These are phyloP conservation scores for Ectropis grisescens DNA, from an alignment of 1,140 invertebrate genomes.

Conservation along the genomic window DNA sequence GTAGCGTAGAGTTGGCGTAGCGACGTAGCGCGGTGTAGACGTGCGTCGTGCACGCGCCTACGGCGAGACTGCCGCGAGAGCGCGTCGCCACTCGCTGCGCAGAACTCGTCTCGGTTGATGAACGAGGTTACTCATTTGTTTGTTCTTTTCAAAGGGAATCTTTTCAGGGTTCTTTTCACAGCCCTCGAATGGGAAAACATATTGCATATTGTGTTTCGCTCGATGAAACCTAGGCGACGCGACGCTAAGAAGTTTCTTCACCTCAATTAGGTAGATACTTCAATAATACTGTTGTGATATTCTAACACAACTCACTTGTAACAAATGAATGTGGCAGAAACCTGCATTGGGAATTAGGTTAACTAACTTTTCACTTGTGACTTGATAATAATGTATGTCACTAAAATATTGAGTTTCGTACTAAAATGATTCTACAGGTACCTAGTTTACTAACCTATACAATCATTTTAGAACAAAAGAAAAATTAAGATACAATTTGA, in stretches of 20 bases:
- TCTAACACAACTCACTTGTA: too few species aligned
- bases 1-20: background rate
- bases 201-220: constrained; percentile 4
- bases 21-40: background rate
- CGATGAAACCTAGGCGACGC: constrained; percentile 2
- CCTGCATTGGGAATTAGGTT: too few species aligned
- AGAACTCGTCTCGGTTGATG: constrained; percentile 10
- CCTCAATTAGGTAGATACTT: too few species aligned
- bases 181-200: constrained; percentile 4
- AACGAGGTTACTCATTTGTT: constrained; percentile 17
- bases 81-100: constrained; percentile 8
- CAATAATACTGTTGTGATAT: too few species aligned
- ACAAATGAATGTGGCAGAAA: too few species aligned
- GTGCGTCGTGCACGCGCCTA: constrained; percentile 1
- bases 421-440: too few species aligned
- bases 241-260: constrained; percentile 1
- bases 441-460: too few species aligned
- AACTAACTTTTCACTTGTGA: too few species aligned
- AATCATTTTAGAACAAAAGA: too few species aligned
- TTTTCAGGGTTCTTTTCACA: constrained; percentile 7
- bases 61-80: constrained; percentile 3
- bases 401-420: too few species aligned
- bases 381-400: too few species aligned
- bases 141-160: constrained; percentile 16
- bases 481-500: too few species aligned